Evolutionary conservation across 2,888 invertebrate genomes (phyloP), one percentile per base, ranked within the genome.

Genomic region (Selenia dentaria): DNA sequence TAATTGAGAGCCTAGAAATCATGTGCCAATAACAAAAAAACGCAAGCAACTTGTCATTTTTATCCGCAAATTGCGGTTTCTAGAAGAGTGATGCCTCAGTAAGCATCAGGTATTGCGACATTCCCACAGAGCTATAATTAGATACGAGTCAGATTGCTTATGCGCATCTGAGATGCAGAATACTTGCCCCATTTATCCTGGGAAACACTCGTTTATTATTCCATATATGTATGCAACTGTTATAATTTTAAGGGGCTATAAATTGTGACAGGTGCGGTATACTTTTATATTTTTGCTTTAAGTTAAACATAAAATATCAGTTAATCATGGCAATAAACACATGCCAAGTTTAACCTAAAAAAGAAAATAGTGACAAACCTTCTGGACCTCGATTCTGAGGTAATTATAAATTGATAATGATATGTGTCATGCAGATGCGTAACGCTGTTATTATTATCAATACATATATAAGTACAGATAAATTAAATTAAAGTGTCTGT

Each of bases 111-210:
- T 75, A 74, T 29, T 68, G 72, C 63, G 72, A 69, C 72, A 69
- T 70, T 67, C 63, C 56, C 60, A 62, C 67, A 50, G 54, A 59
- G 55, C 74, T 82, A 82, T 82, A 79, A 80, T 80, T 82, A 80
- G 76, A 77, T 46, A 60, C 70, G 74, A 67, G 61, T 79, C 79
- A 71, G 71, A 76, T 79, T 73, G 75, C 76, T 69, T 72, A 67
- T 74, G 74, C 72, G 75, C 72, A 70, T 75, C 75, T 65, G 53
- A 60, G 63, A 68, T 73, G 76, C 79, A 70, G 70, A 64, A 76
- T 75, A 71, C 77, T 78, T 80, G 80, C 64, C 77, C 80, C 70
- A 81, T 79, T 79, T 81, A 70, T 64, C 64, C 41, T 37, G 47
- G 28, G 47, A 33, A 37, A 28, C 41, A 42, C 41, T 41, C 37